phyloP scores from a whole-genome alignment of 2,113 vertebrate species.

The Pteronura brasiliensis region DNA sequence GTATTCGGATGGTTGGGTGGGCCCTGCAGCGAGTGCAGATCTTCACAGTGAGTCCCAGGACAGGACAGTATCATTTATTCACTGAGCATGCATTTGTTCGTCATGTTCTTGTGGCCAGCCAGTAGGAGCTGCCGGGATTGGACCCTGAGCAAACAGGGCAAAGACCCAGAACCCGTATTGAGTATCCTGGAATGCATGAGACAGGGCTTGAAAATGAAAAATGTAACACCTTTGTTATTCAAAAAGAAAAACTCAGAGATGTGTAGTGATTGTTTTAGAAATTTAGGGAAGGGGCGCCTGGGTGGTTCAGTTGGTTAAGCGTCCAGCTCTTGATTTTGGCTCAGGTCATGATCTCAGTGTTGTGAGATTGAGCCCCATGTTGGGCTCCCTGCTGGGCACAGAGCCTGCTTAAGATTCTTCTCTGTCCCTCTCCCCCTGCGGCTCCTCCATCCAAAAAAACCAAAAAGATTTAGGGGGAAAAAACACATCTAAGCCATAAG shows the following conservation, averaged over 20 bases:
- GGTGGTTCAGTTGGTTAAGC: not conserved
- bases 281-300: not conserved
- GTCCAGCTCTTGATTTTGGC: not conserved
- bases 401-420: not conserved
- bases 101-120: not conserved
- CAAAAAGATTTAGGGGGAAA: not conserved
- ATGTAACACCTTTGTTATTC: not conserved
- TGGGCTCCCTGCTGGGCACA: not conserved
- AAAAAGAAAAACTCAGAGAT: conserved; percentile 23
- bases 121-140: not conserved
- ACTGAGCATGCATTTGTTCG: not conserved
- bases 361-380: not conserved
- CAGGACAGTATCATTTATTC: not conserved
- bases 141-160: not conserved
- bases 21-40: not conserved
- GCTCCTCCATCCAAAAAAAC: not conserved
- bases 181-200: not conserved
- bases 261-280: not conserved
- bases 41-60: not conserved
- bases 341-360: not conserved
- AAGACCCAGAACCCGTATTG: not conserved
- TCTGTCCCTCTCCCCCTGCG: not conserved
- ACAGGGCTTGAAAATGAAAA: not conserved
- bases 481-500: not conserved
- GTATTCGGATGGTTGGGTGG: not conserved